Conservation (phyloP, 2,888 invertebrate genomes). For the Nomada fucata region DNA sequence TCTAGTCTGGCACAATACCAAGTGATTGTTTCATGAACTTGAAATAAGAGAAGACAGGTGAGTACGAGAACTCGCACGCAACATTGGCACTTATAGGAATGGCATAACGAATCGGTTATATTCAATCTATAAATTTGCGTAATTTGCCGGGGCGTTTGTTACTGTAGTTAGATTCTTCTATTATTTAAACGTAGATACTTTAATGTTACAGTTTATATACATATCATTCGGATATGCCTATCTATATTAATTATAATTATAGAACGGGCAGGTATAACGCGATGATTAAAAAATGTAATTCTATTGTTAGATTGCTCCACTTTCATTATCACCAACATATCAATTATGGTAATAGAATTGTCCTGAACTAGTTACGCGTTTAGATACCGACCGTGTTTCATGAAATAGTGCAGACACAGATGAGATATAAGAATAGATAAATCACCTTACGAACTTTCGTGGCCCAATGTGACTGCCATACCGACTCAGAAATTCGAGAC, state of each 20-base stretch:
- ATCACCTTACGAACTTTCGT: no score
- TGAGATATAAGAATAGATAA: no score
- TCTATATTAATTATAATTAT: neutral
- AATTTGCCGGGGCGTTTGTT: neutral
- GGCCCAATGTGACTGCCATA: no score
- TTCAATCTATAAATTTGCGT: neutral
- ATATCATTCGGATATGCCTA: neutral
- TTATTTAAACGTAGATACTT: neutral
- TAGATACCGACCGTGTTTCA: neutral
- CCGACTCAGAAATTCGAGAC: no score
- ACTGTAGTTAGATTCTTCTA: neutral
- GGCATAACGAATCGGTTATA: neutral
- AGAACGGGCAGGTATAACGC: neutral
- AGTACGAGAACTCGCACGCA: neutral
- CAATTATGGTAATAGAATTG: neutral
- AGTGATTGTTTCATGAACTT: constrained; percentile 36
- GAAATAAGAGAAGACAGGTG: constrained; percentile 23
- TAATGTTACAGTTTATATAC: neutral
- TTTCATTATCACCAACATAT: constrained; percentile 8
- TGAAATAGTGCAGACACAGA: constrained; percentile 20
- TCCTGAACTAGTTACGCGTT: constrained; percentile 21
- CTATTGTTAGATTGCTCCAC: neutral
- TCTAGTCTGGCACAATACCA: constrained; percentile 26
- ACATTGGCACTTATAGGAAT: neutral
- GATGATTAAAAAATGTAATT: neutral